These are phyloP conservation scores for Phortica okadai DNA, from an alignment of 2,888 invertebrate species.

Conservation along the genomic window DNA sequence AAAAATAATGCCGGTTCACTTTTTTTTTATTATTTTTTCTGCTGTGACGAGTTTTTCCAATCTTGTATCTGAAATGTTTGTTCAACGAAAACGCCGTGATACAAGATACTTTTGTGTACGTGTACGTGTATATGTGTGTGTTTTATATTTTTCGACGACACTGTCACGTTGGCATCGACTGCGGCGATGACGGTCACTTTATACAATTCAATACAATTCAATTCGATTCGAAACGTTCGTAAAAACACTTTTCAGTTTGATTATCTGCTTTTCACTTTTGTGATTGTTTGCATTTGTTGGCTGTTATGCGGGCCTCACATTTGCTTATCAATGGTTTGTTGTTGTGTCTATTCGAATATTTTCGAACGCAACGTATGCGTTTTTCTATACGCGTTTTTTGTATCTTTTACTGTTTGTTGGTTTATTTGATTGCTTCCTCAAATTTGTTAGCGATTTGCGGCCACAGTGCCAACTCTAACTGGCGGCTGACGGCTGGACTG, in stretches of 20 bases:
- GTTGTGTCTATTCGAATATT: neutral
- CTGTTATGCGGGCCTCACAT: neutral
- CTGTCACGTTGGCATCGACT: neutral
- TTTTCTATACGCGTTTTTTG: neutral
- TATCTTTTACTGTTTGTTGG: neutral
- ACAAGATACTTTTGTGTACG: neutral
- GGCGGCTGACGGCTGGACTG: conserved; percentile 11
- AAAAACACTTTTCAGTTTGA: conserved; percentile 8
- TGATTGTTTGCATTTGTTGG: neutral
- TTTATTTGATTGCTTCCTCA: neutral
- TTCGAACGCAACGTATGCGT: neutral
- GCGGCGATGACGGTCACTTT: neutral
- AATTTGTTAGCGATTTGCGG: neutral
- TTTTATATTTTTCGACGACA: too few relatives aligned
- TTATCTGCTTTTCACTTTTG: conserved; percentile 17
- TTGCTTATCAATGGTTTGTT: conserved; percentile 14
- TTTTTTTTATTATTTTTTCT: conserved; percentile 12
- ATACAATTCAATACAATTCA: neutral
- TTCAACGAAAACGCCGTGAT: neutral
- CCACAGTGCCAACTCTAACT: neutral
- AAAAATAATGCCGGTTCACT: conserved; percentile 23
- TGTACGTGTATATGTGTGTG: too few relatives aligned
- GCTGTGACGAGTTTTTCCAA: neutral
- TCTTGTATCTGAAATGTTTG: neutral
- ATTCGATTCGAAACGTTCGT: neutral